These are phyloP conservation scores for Spodoptera litura DNA, from an alignment of 1,140 invertebrate genomes.

Conservation along the genomic window DNA sequence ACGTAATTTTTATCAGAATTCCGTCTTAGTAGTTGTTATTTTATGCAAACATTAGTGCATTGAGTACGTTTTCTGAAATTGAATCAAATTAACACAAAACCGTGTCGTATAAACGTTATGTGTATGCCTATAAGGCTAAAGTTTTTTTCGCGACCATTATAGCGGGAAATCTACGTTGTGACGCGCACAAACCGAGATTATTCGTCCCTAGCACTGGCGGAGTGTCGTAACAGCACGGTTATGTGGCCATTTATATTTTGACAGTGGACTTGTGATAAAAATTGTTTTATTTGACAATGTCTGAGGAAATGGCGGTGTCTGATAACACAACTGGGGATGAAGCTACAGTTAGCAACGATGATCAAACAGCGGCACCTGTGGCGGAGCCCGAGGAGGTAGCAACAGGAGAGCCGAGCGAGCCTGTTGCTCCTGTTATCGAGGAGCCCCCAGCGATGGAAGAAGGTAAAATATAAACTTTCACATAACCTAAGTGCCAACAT, in stretches of 20 bases:
- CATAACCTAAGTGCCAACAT: conserved; percentile 70
- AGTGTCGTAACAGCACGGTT: conserved; percentile 77
- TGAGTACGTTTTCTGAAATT: conserved; percentile 7
- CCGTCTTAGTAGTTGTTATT: conserved; percentile 23
- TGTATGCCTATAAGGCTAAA: conserved; percentile 56
- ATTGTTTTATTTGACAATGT: conserved; percentile 82
- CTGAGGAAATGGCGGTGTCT: conserved; percentile 83
- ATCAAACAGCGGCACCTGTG: conserved; percentile 43
- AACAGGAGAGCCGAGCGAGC: conserved; percentile 41
- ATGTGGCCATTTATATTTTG: conserved; percentile 78
- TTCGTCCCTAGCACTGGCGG: conserved; percentile 65
- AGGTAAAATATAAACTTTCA: conserved; percentile 67
- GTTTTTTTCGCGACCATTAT: conserved; percentile 77
- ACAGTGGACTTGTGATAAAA: conserved; percentile 73
- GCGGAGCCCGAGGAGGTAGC: conserved; percentile 47
- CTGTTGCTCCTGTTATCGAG: conserved; percentile 46
- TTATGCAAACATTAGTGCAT: neutral
- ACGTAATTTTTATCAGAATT: conserved; percentile 61
- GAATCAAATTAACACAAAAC: conserved; percentile 28
- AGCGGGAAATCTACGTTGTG: conserved; percentile 83
- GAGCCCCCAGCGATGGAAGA: conserved; percentile 45
- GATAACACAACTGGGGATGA: conserved; percentile 76
- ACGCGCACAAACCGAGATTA: conserved; percentile 79
- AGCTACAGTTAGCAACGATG: conserved; percentile 58
- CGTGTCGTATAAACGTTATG: conserved; percentile 45